These are phyloP conservation scores for Bombus fervidus DNA, from an alignment of 1,140 invertebrate genomes.

Conservation along the genomic window DNA sequence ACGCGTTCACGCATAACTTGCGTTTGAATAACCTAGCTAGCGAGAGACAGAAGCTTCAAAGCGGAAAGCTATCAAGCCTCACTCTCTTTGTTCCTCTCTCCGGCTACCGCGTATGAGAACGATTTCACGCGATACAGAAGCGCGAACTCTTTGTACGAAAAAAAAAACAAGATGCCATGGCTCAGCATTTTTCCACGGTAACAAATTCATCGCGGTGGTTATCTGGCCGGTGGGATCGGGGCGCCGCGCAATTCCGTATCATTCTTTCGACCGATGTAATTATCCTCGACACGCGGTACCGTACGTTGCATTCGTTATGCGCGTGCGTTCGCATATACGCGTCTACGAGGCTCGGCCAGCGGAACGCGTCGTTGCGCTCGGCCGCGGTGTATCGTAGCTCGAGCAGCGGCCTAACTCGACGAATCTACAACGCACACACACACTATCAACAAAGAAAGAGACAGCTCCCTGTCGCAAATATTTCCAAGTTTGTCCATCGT, in stretches of 20 bases:
- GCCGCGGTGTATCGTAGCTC: constrained; percentile 25
- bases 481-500: constrained; percentile 77
- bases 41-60: background rate
- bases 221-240: constrained; percentile 61
- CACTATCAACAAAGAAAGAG: background rate
- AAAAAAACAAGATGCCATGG: background rate
- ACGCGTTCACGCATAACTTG: background rate
- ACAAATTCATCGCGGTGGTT: constrained; percentile 58
- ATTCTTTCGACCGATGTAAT: constrained; percentile 71
- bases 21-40: background rate
- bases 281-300: constrained; percentile 68
- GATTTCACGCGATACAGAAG: constrained; percentile 10
- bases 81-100: background rate
- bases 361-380: constrained; percentile 54
- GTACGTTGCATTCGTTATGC: constrained; percentile 68
- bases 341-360: background rate
- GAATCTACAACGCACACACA: background rate
- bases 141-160: constrained; percentile 14
- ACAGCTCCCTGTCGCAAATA: constrained; percentile 73
- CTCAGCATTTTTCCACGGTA: constrained; percentile 60
- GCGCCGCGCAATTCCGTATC: constrained; percentile 66
- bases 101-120: background rate
- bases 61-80: background rate
- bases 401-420: background rate
- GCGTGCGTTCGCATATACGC: constrained; percentile 54